A percentile compares a stretch with the other conserved stretches of the same genome.
These are phyloP conservation scores for Oxytorus armatus DNA, from an alignment of 2,888 invertebrate genomes.

Conservation along the genomic window DNA sequence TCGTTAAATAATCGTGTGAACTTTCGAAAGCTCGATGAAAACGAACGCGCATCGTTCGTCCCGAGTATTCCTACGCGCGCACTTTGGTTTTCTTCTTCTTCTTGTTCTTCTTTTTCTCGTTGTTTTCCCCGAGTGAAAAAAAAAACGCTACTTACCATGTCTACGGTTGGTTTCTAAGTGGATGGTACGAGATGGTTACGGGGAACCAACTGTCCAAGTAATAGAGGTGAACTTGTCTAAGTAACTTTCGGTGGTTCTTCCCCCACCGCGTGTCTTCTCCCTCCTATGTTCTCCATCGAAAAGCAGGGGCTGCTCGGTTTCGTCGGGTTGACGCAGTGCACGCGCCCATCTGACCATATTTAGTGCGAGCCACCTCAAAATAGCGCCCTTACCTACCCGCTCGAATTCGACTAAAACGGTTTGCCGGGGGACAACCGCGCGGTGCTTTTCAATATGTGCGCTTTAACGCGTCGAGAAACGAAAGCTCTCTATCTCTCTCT, in stretches of 20 bases:
- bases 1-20: not conserved
- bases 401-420: constrained; percentile 81
- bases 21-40: not conserved
- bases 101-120: constrained; percentile 18
- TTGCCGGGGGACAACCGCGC: constrained; percentile 71
- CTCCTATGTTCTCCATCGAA: constrained; percentile 63
- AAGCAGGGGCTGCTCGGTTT: constrained; percentile 78
- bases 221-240: constrained; percentile 83
- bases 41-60: not conserved
- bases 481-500: constrained; percentile 18
- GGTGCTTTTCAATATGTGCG: too few relatives aligned
- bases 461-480: too few relatives aligned
- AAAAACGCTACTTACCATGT: constrained; percentile 79
- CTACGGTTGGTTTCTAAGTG: constrained; percentile 78
- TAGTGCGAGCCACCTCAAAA: constrained; percentile 83
- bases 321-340: constrained; percentile 77
- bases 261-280: constrained; percentile 75
- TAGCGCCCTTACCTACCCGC: constrained; percentile 77
- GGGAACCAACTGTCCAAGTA: constrained; percentile 83
- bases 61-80: constrained; percentile 31
- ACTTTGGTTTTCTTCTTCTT: constrained; percentile 7
- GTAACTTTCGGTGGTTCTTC: constrained; percentile 81
- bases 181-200: constrained; percentile 83
- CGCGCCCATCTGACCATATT: constrained; percentile 84
- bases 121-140: constrained; percentile 3